These are phyloP conservation scores for Bimastos eiseni DNA, from an alignment of 2,888 invertebrate species.

Conservation along the genomic window DNA sequence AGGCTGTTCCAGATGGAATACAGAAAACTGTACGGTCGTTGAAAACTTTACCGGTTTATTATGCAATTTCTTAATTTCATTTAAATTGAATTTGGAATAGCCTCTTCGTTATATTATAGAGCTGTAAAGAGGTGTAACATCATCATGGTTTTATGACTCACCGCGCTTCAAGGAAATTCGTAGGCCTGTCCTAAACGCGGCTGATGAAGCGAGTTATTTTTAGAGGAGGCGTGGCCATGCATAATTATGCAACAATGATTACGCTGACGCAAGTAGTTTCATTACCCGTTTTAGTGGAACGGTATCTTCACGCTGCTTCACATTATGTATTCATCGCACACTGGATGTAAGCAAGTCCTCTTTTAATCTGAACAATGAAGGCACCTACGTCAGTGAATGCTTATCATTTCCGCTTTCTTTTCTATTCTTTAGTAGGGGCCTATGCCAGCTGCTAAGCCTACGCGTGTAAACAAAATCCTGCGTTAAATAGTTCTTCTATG, in stretches of 20 bases:
- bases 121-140: not conserved
- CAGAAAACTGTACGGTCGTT: not conserved
- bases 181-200: not conserved
- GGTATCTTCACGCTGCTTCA: not conserved
- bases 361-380: not conserved
- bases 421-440: not conserved
- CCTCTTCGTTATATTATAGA: not conserved
- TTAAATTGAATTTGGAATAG: not conserved
- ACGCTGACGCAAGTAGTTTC: conserved; percentile 6
- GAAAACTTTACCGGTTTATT: not conserved
- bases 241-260: not conserved
- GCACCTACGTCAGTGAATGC: not conserved
- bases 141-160: not conserved
- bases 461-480: not conserved
- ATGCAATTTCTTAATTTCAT: not conserved
- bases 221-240: not conserved
- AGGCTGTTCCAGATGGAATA: not conserved
- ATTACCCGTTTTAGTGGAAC: not conserved
- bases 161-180: not conserved
- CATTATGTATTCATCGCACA: not conserved
- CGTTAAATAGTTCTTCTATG: not conserved
- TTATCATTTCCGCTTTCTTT: not conserved
- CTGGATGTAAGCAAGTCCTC: not conserved
- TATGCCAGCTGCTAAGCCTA: too few relatives aligned
- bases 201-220: not conserved